phyloP scores from a whole-genome alignment of 1,140 invertebrate genomes.

The Subanguina moxae region DNA sequence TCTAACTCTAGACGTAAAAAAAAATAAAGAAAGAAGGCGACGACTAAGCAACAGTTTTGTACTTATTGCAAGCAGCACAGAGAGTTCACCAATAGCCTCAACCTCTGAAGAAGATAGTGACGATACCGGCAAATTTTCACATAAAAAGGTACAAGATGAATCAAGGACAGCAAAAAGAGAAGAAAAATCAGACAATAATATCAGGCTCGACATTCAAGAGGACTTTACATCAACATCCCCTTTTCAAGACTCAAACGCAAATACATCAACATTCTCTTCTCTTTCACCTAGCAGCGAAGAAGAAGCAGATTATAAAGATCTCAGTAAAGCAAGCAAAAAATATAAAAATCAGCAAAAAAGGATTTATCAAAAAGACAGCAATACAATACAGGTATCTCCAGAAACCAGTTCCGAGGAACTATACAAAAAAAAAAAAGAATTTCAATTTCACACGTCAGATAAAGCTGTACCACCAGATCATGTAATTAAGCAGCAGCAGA shows the following conservation, averaged over 20 bases:
- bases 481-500: not conserved
- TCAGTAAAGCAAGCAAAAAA: not conserved
- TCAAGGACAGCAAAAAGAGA: not conserved
- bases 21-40: not conserved
- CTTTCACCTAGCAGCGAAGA: conserved; percentile 14
- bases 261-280: conserved; percentile 25
- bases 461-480: not conserved
- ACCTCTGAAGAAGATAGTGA: conserved; percentile 14
- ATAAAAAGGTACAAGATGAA: not conserved
- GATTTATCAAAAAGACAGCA: too few species aligned
- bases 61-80: not conserved
- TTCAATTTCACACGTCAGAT: conserved; percentile 6
- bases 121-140: not conserved
- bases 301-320: not conserved
- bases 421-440: conserved; percentile 1
- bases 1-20: not conserved
- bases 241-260: conserved; percentile 22
- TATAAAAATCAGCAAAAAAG: not conserved
- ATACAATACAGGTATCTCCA: too few species aligned
- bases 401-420: not conserved
- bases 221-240: conserved; percentile 11
- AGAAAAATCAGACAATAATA: not conserved
- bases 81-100: conserved; percentile 1
- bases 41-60: not conserved
- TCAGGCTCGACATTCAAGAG: not conserved